A percentile compares a stretch with the other conserved stretches of the same genome.
Evolutionary conservation across 2,888 invertebrate genomes (phyloP).

Genomic region (Drosophila subquinaria): DNA sequence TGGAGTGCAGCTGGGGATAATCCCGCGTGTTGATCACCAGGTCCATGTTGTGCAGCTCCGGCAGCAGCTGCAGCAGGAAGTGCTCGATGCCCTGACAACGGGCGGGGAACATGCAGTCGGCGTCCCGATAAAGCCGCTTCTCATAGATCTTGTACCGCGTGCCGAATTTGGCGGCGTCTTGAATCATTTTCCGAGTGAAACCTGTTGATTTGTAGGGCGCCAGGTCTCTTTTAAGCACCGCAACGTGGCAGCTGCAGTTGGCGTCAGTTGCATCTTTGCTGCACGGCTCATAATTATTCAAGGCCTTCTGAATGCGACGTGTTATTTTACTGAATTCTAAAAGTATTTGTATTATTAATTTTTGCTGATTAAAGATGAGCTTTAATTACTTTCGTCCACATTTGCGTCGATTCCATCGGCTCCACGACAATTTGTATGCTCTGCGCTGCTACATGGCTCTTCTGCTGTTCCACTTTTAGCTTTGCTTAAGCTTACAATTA

Average conservation of each 20-base stretch:
- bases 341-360: background rate
- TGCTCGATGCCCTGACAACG: constrained; percentile 96
- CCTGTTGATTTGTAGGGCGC: constrained; percentile 89
- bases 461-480: constrained; percentile 2
- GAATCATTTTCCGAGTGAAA: constrained; percentile 89
- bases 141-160: constrained; percentile 94
- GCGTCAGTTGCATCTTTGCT: constrained; percentile 77
- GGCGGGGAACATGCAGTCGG: constrained; percentile 95
- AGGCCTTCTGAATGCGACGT: constrained; percentile 86
- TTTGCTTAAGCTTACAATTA: constrained; percentile 34
- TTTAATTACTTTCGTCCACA: constrained; percentile 39
- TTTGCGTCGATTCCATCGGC: background rate
- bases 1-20: constrained; percentile 92
- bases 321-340: constrained; percentile 74
- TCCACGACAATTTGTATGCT: background rate
- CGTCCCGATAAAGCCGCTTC: constrained; percentile 92
- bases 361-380: background rate
- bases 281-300: constrained; percentile 87
- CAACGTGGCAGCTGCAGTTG: constrained; percentile 89
- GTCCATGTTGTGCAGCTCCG: constrained; percentile 92
- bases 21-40: constrained; percentile 95
- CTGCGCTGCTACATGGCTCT: constrained; percentile 26
- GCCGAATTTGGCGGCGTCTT: constrained; percentile 88
- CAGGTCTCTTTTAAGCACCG: constrained; percentile 90
- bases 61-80: constrained; percentile 90